A percentile compares a stretch with the other conserved stretches of the same genome.
These are phyloP conservation scores for Orycteropus afer DNA, from an alignment of 2,113 vertebrate species.

Conservation along the genomic window DNA sequence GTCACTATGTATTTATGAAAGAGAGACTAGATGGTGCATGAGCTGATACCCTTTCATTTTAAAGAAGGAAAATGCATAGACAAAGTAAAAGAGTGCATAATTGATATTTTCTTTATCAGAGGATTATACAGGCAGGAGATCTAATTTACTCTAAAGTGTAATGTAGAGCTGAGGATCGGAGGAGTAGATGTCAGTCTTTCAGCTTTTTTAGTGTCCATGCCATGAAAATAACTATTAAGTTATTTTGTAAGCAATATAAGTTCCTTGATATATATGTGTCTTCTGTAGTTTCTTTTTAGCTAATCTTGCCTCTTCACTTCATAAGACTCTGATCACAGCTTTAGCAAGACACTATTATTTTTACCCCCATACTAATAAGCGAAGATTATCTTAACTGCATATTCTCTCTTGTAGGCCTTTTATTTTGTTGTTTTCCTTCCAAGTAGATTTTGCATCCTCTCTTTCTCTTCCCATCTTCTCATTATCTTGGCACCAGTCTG, in stretches of 20 bases:
- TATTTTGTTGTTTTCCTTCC: neutral
- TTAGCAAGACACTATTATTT: neutral
- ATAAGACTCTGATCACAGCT: neutral
- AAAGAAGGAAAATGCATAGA: neutral
- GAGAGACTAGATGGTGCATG: neutral
- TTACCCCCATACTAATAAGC: too few species aligned
- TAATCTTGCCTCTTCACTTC: too few species aligned
- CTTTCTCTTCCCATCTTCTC: neutral
- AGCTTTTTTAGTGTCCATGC: neutral
- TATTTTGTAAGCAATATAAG: too few species aligned
- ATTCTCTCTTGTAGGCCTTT: neutral
- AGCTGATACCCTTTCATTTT: neutral
- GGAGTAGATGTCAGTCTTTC: too few species aligned
- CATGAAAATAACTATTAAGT: neutral
- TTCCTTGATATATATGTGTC: neutral
- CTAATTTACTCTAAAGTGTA: neutral
- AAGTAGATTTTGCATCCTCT: neutral
- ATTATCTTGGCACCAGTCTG: neutral
- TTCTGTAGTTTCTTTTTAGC: too few species aligned
- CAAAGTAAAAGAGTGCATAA: neutral
- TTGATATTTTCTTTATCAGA: neutral
- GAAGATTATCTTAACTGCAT: neutral
- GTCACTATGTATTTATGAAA: neutral
- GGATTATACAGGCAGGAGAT: neutral
- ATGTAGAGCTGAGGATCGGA: neutral